Percentiles rank a stretch among this genome's conserved stretches.
Evolutionary conservation across 2,888 invertebrate genomes (phyloP).

Genomic region (Drosophila sordidula): DNA sequence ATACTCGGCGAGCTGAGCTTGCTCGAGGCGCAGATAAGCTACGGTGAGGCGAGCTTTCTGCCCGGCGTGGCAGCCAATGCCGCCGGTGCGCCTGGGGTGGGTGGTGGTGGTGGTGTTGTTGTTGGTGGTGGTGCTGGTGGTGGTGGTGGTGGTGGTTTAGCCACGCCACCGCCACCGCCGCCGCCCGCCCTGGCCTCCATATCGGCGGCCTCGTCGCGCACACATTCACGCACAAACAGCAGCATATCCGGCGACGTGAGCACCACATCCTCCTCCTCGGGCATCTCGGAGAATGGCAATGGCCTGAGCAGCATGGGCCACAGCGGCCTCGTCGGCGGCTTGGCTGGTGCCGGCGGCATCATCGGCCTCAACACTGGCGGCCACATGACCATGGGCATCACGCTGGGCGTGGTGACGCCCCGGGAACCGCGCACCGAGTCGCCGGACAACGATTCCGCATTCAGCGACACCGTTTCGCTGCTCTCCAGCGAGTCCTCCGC

Average conservation of each 20-base stretch:
- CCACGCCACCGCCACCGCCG: slow-evolving; percentile 13
- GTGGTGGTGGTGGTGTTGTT: background rate
- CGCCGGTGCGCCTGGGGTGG: background rate
- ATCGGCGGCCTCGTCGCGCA: slow-evolving; percentile 76
- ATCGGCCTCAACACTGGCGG: slow-evolving; percentile 8
- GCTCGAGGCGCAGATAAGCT: slow-evolving; percentile 88
- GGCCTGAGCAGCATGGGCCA: slow-evolving; percentile 5
- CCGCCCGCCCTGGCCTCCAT: slow-evolving; percentile 44
- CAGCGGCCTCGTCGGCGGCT: background rate
- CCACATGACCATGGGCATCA: slow-evolving; percentile 69
- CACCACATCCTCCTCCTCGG: slow-evolving; percentile 81
- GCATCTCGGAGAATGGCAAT: slow-evolving; percentile 83
- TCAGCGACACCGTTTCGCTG: slow-evolving; percentile 97
- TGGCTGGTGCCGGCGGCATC: background rate
- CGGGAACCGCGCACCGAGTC: slow-evolving; percentile 92
- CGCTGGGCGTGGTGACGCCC: slow-evolving; percentile 75
- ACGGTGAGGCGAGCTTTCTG: slow-evolving; percentile 73
- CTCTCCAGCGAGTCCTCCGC: slow-evolving; percentile 96
- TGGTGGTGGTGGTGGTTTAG: background rate
- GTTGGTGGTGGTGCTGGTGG: slow-evolving; percentile 2
- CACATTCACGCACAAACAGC: slow-evolving; percentile 84
- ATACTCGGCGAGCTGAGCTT: slow-evolving; percentile 98
- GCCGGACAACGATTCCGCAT: slow-evolving; percentile 99
- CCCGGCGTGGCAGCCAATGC: slow-evolving; percentile 35
- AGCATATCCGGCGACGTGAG: slow-evolving; percentile 84